A percentile compares a stretch with the other conserved stretches of the same genome.
These are phyloP conservation scores for Calycopis cecrops DNA, from an alignment of 1,140 invertebrate genomes.

Conservation along the genomic window DNA sequence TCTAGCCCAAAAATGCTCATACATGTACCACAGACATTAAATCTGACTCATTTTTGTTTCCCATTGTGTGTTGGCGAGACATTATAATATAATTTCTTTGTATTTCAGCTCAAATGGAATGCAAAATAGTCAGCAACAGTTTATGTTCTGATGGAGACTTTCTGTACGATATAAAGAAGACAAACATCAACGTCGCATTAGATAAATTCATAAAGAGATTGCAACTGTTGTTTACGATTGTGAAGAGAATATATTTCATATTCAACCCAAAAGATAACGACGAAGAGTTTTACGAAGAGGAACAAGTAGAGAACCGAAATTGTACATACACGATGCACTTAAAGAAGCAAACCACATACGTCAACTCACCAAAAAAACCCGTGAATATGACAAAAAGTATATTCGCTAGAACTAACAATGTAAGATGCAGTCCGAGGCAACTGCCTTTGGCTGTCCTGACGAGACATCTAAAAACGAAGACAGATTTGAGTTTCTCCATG, in stretches of 20 bases:
- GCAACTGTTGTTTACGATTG: conserved; percentile 59
- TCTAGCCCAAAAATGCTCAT: no score
- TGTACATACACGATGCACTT: conserved; percentile 39
- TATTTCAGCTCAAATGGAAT: conserved; percentile 61
- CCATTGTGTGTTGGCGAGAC: no score
- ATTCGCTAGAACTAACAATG: conserved; percentile 46
- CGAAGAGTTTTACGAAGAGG: conserved; percentile 41
- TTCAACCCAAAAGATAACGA: conserved; percentile 50
- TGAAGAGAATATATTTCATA: conserved; percentile 48
- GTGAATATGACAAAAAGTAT: conserved; percentile 42
- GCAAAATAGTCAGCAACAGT: conserved; percentile 59
- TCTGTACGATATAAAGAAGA: conserved; percentile 38
- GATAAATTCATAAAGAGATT: conserved; percentile 58
- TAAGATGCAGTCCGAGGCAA: conserved; percentile 39
- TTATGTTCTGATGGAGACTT: conserved; percentile 38
- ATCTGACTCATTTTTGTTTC: no score
- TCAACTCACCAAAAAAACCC: conserved; percentile 38
- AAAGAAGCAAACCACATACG: conserved; percentile 41
- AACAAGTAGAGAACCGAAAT: conserved; percentile 31
- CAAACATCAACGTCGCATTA: conserved; percentile 30
- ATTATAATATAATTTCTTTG: conserved; percentile 6
- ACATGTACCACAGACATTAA: no score
- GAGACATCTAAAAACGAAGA: conserved; percentile 36
- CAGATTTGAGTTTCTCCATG: conserved; percentile 55
- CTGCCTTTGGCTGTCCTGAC: conserved; percentile 45